These are phyloP conservation scores for Coptodon bakossiorum DNA, from an alignment of 2,113 vertebrate species.

Conservation along the genomic window DNA sequence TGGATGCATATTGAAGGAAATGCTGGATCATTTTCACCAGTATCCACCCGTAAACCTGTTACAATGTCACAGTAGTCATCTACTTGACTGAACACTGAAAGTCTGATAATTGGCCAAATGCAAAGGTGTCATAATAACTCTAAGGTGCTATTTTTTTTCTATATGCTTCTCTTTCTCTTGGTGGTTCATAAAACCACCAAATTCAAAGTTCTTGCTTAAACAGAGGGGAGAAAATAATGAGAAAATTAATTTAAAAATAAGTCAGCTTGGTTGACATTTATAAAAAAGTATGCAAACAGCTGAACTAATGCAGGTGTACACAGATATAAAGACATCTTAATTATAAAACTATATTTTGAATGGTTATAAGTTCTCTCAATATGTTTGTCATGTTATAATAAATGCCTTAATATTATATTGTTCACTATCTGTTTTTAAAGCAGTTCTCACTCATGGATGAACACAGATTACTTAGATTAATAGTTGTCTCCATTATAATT, in stretches of 20 bases:
- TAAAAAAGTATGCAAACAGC: background rate
- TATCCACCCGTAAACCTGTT: background rate
- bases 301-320: background rate
- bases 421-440: background rate
- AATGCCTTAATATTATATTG: fast-evolving
- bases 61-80: background rate
- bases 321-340: background rate
- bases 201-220: background rate
- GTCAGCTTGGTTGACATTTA: background rate
- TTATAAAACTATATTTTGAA: background rate
- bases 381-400: background rate
- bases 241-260: background rate
- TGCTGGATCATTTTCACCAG: background rate
- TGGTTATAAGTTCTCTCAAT: background rate
- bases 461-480: background rate
- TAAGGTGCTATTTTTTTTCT: background rate
- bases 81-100: background rate
- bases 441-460: background rate
- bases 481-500: background rate
- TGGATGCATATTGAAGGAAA: background rate
- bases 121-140: too few species aligned
- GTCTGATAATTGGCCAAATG: background rate
- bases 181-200: background rate
- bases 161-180: background rate
- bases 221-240: background rate